A percentile compares a stretch with the other conserved stretches of the same genome.
These are phyloP conservation scores for Odontocolon sp. DNA, from an alignment of 2,888 invertebrate genomes.

Conservation along the genomic window DNA sequence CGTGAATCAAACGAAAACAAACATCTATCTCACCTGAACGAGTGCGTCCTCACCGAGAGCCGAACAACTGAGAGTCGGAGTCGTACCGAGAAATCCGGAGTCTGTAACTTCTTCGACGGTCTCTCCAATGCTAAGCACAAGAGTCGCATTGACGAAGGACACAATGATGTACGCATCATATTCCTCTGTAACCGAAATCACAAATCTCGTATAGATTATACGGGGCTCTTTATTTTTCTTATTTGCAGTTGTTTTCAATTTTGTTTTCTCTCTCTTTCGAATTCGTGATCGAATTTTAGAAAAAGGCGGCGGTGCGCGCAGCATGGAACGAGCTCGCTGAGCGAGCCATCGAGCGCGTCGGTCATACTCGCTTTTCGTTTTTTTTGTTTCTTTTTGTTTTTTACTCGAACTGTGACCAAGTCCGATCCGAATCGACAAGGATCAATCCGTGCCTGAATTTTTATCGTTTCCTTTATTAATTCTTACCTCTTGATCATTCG, in stretches of 20 bases:
- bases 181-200: conserved; percentile 93
- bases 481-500: conserved; percentile 77
- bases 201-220: conserved; percentile 65
- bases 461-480: conserved; percentile 62
- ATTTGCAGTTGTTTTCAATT: not conserved
- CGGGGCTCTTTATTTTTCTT: conserved; percentile 45
- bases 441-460: conserved; percentile 38
- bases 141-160: conserved; percentile 98
- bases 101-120: conserved; percentile 99
- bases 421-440: conserved; percentile 36
- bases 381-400: conserved; percentile 20
- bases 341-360: conserved; percentile 12
- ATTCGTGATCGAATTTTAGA: conserved; percentile 16
- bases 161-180: conserved; percentile 99
- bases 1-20: not conserved
- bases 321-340: conserved; percentile 27
- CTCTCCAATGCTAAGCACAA: conserved; percentile 99
- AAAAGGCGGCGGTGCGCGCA: conserved; percentile 31
- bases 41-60: conserved; percentile 98
- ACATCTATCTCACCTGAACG: conserved; percentile 88
- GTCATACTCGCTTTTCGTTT: not conserved
- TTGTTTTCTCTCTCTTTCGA: conserved; percentile 3
- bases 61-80: conserved; percentile 98
- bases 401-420: not conserved
- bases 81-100: conserved; percentile 99